Conservation (phyloP, 2,888 invertebrate species). For the Syrista parreyssii region DNA sequence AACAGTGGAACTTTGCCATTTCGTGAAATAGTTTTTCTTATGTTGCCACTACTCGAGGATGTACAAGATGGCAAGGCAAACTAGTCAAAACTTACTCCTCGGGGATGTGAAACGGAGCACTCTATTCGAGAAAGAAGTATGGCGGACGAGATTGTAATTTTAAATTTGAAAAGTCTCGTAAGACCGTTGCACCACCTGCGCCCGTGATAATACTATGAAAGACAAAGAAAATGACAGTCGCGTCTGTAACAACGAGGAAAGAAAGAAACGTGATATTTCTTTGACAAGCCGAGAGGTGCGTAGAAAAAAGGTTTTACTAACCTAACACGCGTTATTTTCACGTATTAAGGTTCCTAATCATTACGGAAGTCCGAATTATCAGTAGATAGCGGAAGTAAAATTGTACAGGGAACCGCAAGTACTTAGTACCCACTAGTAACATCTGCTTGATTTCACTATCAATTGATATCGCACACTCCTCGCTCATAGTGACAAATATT, state of each 20-base stretch:
- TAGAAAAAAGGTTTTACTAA: not conserved
- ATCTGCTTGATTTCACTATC: not conserved
- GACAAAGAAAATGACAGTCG: not conserved
- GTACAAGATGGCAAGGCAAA: not conserved
- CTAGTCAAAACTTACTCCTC: not conserved
- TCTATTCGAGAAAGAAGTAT: not conserved
- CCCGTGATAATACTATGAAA: not conserved
- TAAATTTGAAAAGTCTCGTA: not conserved
- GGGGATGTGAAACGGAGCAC: not conserved
- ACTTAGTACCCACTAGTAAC: not conserved
- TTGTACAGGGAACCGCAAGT: not conserved
- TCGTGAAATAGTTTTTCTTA: not conserved
- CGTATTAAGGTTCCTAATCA: not conserved
- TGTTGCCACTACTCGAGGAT: not conserved
- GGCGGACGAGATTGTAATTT: not conserved
- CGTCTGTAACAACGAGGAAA: too few relatives aligned
- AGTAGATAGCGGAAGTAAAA: not conserved
- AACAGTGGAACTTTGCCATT: not conserved
- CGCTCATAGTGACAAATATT: not conserved
- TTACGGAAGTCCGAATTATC: slow-evolving; percentile 1
- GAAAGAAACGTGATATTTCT: too few relatives aligned
- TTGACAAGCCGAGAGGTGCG: not conserved
- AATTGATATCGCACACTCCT: not conserved
- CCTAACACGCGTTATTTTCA: not conserved
- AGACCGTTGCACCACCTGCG: not conserved